These are phyloP conservation scores for Crotalus helleri DNA, from an alignment of 2,113 vertebrate species.

Conservation along the genomic window DNA sequence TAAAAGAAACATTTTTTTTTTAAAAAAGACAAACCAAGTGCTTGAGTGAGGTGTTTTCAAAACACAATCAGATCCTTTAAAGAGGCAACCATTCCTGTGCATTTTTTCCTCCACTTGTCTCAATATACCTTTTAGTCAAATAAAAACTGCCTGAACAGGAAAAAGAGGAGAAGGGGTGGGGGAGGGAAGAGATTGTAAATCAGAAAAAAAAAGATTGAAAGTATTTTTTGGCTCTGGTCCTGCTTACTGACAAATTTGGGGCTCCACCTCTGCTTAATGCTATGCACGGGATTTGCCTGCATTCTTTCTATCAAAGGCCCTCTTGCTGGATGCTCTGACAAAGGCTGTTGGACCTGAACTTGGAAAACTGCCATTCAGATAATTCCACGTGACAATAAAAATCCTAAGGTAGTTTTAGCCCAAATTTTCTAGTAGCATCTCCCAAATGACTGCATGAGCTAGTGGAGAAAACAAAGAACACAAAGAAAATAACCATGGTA, in stretches of 20 bases:
- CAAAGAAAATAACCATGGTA: not conserved
- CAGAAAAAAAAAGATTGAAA: not conserved
- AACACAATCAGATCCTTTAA: not conserved
- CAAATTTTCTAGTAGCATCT: not conserved
- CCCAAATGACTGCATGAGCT: not conserved
- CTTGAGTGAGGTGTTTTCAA: not conserved
- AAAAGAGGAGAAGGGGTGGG: not conserved
- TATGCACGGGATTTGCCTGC: not conserved
- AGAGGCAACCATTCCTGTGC: not conserved
- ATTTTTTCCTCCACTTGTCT: not conserved
- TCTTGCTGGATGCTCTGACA: not conserved
- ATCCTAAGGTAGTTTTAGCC: not conserved
- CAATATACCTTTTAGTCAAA: not conserved
- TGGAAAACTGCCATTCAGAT: not conserved
- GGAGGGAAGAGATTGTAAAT: not conserved
- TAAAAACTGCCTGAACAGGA: not conserved
- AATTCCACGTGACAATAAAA: not conserved
- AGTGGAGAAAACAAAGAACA: not conserved
- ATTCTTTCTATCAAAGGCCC: not conserved
- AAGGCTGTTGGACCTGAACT: not conserved
- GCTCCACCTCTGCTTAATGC: not conserved
- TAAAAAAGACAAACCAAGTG: not conserved
- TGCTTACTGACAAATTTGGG: not conserved
- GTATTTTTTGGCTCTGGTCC: not conserved
- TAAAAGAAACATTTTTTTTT: not conserved